These are phyloP conservation scores for Wasmannia auropunctata DNA, from an alignment of 1,140 invertebrate genomes.

Conservation along the genomic window DNA sequence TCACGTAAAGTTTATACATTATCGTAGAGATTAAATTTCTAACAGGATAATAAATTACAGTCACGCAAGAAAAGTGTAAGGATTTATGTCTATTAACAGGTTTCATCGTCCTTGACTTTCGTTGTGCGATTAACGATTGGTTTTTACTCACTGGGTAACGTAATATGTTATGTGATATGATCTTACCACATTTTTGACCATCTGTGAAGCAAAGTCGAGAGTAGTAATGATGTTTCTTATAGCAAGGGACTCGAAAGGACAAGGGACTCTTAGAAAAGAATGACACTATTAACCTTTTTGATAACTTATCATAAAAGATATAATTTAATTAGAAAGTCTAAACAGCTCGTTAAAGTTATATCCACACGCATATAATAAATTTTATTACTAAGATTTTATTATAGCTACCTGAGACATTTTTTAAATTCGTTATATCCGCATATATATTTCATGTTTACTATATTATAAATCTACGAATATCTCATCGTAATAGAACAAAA, in stretches of 20 bases:
- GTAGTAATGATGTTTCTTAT: slow-evolving; percentile 16
- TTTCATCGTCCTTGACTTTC: slow-evolving; percentile 53
- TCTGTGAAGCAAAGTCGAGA: background rate
- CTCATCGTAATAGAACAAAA: too few relatives aligned
- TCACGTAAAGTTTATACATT: slow-evolving; percentile 5
- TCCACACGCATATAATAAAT: background rate
- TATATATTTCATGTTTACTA: too few relatives aligned
- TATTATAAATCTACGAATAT: too few relatives aligned
- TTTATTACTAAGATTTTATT: background rate
- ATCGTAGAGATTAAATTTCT: slow-evolving; percentile 16
- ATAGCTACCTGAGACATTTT: background rate
- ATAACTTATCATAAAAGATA: background rate
- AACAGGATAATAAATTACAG: slow-evolving; percentile 25
- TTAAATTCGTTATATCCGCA: too few relatives aligned
- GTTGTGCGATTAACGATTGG: slow-evolving; percentile 20
- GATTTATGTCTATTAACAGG: slow-evolving; percentile 16
- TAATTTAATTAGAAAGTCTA: slow-evolving; percentile 20
- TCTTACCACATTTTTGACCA: background rate
- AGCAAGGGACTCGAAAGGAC: too few relatives aligned
- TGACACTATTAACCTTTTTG: background rate
- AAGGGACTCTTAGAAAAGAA: background rate
- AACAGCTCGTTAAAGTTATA: background rate
- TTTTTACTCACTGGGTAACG: slow-evolving; percentile 7
- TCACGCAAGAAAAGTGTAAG: slow-evolving; percentile 34
- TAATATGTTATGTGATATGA: slow-evolving; percentile 11